Percentiles rank a stretch among this genome's conserved stretches.
These are phyloP conservation scores for Cervus canadensis DNA, from an alignment of 2,113 vertebrate species.

Conservation along the genomic window DNA sequence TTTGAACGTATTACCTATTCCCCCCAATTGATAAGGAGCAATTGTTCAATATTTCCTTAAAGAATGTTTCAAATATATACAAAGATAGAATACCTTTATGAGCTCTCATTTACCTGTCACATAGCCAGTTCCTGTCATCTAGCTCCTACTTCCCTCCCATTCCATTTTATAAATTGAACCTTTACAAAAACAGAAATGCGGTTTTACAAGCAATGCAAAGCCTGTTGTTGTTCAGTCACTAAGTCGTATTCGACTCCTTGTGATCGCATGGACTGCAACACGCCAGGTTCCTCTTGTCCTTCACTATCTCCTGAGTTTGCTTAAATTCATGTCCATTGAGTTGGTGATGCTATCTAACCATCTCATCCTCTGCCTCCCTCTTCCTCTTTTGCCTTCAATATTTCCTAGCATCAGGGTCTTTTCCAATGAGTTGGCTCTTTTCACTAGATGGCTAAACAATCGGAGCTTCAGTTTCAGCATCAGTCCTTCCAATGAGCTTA, in stretches of 20 bases:
- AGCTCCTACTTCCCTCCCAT: background rate
- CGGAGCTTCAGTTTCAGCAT: too few relatives aligned
- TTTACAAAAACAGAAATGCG: background rate
- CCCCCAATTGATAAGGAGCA: background rate
- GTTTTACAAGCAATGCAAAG: background rate
- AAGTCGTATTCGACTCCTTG: background rate
- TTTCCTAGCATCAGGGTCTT: too few relatives aligned
- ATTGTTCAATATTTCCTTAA: background rate
- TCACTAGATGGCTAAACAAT: too few relatives aligned
- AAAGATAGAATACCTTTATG: background rate
- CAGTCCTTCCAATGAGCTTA: too few relatives aligned
- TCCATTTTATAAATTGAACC: background rate
- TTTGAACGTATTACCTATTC: background rate
- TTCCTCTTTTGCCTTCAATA: too few relatives aligned
- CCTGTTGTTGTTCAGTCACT: background rate
- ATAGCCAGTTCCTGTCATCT: background rate
- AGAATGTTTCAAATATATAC: background rate
- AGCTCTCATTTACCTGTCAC: background rate
- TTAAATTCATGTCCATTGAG: background rate
- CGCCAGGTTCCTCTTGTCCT: background rate
- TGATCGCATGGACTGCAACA: rapidly evolving
- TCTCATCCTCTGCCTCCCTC: too few relatives aligned
- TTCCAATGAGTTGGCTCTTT: too few relatives aligned
- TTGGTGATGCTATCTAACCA: too few relatives aligned
- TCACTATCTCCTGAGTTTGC: background rate